phyloP scores from a whole-genome alignment of 64 coral and sea anemone genomes.

The Pocillopora damicornis region DNA sequence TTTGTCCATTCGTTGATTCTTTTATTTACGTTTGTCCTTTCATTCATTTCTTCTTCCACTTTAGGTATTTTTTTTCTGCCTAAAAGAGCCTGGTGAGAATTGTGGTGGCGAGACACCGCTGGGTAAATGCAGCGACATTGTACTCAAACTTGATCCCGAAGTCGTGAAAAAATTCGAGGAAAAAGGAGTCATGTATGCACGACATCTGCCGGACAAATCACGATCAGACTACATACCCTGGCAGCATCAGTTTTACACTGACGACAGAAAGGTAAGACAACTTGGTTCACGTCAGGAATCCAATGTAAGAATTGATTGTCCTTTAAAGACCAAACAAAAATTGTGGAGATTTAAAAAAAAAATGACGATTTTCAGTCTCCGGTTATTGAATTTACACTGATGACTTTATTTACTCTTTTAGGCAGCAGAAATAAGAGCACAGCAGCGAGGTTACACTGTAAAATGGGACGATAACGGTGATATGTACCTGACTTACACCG shows the following conservation, averaged over 20 bases:
- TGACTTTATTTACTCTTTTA: too few species aligned
- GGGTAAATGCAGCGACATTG: conserved; percentile 25
- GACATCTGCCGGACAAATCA: conserved; percentile 26
- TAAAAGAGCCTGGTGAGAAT: conserved; percentile 24
- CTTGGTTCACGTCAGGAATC: not conserved
- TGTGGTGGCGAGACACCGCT: conserved; percentile 45
- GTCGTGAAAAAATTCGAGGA: conserved; percentile 44
- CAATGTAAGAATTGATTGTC: not conserved
- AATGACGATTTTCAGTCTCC: not conserved
- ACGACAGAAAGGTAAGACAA: conserved; percentile 17
- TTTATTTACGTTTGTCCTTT: not conserved
- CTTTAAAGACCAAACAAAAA: not conserved
- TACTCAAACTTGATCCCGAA: conserved; percentile 37
- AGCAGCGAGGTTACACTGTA: too few species aligned
- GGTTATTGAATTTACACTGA: too few species aligned
- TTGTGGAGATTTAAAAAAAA: not conserved
- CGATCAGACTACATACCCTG: conserved; percentile 23
- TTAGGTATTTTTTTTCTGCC: conserved; percentile 33
- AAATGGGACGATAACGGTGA: too few species aligned
- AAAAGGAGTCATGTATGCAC: conserved; percentile 39
- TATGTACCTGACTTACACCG: too few species aligned
- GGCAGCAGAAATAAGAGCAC: too few species aligned
- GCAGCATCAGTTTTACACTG: conserved; percentile 26
- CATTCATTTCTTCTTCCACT: not conserved
- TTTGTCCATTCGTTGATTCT: not conserved